Conservation (phyloP, 1,140 invertebrate genomes). For the Ectropis grisescens region DNA sequence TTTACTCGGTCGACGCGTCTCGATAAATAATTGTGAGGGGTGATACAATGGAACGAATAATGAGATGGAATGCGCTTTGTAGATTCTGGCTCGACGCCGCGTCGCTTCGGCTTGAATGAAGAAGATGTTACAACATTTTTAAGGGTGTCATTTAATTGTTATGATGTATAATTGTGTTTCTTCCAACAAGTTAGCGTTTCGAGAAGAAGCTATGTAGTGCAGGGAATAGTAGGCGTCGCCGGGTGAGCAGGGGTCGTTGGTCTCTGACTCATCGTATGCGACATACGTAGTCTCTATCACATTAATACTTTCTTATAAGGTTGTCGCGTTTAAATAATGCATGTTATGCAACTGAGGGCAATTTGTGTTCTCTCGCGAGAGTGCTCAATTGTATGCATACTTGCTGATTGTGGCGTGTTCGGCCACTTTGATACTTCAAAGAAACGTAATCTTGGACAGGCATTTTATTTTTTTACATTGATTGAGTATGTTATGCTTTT, state of each 20-base stretch:
- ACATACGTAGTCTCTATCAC: constrained; percentile 55
- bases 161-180: constrained; percentile 1
- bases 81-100: constrained; percentile 12
- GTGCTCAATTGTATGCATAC: constrained; percentile 13
- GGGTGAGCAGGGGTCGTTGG: constrained; percentile 44
- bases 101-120: constrained; percentile 1
- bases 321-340: constrained; percentile 62
- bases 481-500: too few species aligned
- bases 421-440: too few species aligned
- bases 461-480: too few species aligned
- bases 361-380: constrained; percentile 33
- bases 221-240: constrained; percentile 45
- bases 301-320: constrained; percentile 66
- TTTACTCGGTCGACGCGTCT: too few species aligned
- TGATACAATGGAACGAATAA: too few species aligned
- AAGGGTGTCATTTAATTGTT: background rate
- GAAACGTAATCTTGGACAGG: too few species aligned
- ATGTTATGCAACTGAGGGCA: constrained; percentile 58
- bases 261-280: constrained; percentile 49
- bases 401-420: too few species aligned
- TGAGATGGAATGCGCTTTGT: too few species aligned
- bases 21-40: too few species aligned
- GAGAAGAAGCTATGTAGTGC: constrained; percentile 37
- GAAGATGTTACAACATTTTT: constrained; percentile 1
- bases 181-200: constrained; percentile 24